Conservation (phyloP, 2,888 invertebrate species). For the Gerris lacustris region DNA sequence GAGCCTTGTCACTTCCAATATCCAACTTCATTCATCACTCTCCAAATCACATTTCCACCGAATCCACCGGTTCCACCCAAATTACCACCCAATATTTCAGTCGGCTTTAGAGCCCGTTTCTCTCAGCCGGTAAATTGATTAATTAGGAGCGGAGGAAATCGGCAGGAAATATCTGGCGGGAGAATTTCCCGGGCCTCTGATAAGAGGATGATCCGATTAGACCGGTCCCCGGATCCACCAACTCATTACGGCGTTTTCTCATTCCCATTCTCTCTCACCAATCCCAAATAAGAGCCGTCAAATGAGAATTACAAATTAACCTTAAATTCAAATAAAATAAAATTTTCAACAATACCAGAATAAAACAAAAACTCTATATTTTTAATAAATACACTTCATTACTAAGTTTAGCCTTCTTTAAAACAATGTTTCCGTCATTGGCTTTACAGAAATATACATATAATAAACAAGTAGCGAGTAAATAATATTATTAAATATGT, state of each 20-base stretch:
- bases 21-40: not conserved
- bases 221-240: not conserved
- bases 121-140: not conserved
- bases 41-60: not conserved
- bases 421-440: no score
- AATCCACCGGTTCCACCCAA: not conserved
- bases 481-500: no score
- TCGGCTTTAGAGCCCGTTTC: no score
- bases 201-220: not conserved
- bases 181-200: not conserved
- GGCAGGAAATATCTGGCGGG: not conserved
- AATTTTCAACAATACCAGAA: no score
- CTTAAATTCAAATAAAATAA: no score
- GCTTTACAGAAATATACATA: no score
- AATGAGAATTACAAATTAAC: no score
- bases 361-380: no score
- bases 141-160: not conserved
- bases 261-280: not conserved
- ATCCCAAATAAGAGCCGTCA: no score
- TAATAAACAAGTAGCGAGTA: no score
- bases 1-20: not conserved
- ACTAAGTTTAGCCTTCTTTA: no score
- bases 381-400: no score
- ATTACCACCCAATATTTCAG: constrained; percentile 2
- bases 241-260: constrained; percentile 1